Evolutionary conservation across 1,140 invertebrate species (phyloP).

Genomic region (Drosophila setifemur): DNA sequence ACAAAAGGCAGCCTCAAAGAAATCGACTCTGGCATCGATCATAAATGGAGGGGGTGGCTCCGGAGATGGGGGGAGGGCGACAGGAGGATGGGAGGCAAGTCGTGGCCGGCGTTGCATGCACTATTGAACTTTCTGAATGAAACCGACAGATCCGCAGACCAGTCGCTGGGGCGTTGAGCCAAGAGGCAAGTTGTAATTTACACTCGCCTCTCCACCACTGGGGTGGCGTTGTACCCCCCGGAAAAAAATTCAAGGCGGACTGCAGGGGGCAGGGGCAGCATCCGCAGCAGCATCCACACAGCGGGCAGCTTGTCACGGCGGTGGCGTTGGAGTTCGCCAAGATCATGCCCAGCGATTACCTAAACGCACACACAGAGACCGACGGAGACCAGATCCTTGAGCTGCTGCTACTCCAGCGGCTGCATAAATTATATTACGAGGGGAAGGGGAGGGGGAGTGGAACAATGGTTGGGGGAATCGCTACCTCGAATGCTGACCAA

Average conservation of each 20-base stretch:
- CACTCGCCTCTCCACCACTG: slow-evolving; percentile 58
- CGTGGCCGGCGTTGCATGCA: slow-evolving; percentile 68
- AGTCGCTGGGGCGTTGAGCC: slow-evolving; percentile 49
- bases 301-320: slow-evolving; percentile 74
- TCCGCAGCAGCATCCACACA: slow-evolving; percentile 50
- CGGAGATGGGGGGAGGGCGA: neutral
- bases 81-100: slow-evolving; percentile 13
- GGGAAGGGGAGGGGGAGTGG: slow-evolving; percentile 20
- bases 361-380: slow-evolving; percentile 60
- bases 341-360: slow-evolving; percentile 78
- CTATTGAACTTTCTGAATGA: slow-evolving; percentile 79
- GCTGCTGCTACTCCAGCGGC: slow-evolving; percentile 68
- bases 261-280: neutral
- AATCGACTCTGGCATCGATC: slow-evolving; percentile 76
- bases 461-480: neutral
- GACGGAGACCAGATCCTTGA: slow-evolving; percentile 65
- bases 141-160: slow-evolving; percentile 61
- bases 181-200: slow-evolving; percentile 76
- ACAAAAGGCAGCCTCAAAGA: slow-evolving; percentile 49
- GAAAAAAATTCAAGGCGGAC: slow-evolving; percentile 15
- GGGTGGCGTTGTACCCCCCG: slow-evolving; percentile 63
- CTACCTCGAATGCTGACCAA: slow-evolving; percentile 48
- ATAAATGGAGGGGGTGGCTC: slow-evolving; percentile 50
- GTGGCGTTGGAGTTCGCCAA: slow-evolving; percentile 60
- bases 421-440: slow-evolving; percentile 68